Evolutionary conservation across 2,113 vertebrate species (phyloP).

Genomic region (Corynorhinus townsendii): DNA sequence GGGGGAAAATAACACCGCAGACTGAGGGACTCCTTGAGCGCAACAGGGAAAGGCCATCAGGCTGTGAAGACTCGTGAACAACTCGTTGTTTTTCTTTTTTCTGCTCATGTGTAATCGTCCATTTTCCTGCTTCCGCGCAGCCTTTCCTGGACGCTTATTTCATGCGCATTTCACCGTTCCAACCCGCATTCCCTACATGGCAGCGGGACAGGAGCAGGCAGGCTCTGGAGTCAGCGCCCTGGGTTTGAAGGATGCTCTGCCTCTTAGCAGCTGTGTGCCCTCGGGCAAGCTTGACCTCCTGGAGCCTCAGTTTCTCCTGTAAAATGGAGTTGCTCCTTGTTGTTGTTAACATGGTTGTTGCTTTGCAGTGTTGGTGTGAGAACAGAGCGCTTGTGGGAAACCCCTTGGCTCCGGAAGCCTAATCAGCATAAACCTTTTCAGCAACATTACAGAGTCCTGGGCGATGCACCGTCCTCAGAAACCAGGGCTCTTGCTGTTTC

Average conservation of each 20-base stretch:
- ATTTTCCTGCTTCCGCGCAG: background rate
- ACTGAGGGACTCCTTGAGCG: background rate
- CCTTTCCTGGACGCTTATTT: background rate
- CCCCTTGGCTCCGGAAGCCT: background rate
- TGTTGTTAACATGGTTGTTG: background rate
- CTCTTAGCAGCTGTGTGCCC: background rate
- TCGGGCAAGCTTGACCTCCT: background rate
- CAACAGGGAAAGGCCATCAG: background rate
- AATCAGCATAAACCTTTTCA: background rate
- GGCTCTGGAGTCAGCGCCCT: background rate
- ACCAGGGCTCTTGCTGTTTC: background rate
- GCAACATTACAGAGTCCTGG: background rate
- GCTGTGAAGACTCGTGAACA: background rate
- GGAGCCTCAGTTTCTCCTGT: background rate
- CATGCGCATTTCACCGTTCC: background rate
- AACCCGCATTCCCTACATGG: background rate
- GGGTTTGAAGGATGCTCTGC: background rate
- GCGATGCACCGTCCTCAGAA: background rate
- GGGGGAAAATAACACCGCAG: background rate
- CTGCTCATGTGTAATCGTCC: background rate
- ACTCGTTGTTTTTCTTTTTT: background rate
- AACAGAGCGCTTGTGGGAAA: background rate
- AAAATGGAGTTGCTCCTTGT: background rate
- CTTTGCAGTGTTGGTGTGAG: background rate
- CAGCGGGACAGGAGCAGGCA: fast-evolving